Evolutionary conservation across 2,797 vertebrate species (phyloP).

Genomic region (Rhyacichthys aspro): DNA sequence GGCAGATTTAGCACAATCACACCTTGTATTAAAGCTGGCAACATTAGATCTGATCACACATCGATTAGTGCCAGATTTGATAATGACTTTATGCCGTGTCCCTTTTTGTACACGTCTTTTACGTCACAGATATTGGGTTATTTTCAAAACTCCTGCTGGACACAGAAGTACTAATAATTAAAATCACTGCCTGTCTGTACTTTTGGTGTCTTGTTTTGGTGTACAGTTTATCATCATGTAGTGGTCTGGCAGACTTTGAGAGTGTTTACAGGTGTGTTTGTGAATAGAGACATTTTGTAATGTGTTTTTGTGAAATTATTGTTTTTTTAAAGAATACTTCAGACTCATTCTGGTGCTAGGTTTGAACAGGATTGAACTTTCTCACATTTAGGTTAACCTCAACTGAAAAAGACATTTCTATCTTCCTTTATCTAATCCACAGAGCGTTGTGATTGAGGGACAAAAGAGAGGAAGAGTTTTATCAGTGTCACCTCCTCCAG

Average conservation of each 20-base stretch:
- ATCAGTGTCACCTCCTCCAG: slow-evolving; percentile 77
- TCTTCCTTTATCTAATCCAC: slow-evolving; percentile 25
- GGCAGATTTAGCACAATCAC: background rate
- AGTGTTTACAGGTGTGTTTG: too few species aligned
- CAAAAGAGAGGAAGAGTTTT: slow-evolving; percentile 71
- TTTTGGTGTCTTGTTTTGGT: too few species aligned
- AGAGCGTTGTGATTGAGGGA: slow-evolving; percentile 31
- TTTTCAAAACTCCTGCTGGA: too few species aligned
- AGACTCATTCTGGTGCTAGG: too few species aligned
- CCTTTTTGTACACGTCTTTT: background rate
- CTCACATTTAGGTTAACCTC: background rate
- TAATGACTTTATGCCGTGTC: background rate
- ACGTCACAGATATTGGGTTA: background rate
- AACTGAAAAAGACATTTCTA: background rate
- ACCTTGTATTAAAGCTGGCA: background rate
- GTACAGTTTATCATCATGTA: too few species aligned
- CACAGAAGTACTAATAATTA: too few species aligned
- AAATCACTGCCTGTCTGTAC: too few species aligned
- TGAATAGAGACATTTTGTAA: too few species aligned
- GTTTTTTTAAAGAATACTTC: too few species aligned
- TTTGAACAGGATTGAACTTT: background rate
- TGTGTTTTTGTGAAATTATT: too few species aligned
- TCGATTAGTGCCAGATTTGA: slow-evolving; percentile 4
- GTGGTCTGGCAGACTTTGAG: too few species aligned
- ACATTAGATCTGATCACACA: too few species aligned